Evolutionary conservation across 2,888 invertebrate species (phyloP).

Genomic region (Drosophila sordidapex): DNA sequence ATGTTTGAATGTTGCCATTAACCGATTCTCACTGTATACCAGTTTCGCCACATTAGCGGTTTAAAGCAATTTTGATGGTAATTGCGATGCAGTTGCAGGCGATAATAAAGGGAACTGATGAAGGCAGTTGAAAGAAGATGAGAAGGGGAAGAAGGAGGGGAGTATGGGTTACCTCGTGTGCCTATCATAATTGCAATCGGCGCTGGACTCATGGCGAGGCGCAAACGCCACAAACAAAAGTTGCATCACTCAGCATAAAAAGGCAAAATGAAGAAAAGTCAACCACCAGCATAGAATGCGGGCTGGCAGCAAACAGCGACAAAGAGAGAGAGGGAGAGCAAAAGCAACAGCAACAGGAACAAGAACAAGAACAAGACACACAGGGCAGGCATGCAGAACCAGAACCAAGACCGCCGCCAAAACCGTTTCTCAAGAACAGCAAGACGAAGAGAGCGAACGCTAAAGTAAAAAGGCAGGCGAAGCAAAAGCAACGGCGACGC

Average conservation of each 20-base stretch:
- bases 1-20: constrained; percentile 12
- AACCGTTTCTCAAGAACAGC: constrained; percentile 54
- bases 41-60: constrained; percentile 30
- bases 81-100: constrained; percentile 50
- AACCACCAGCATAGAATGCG: constrained; percentile 84
- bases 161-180: constrained; percentile 37
- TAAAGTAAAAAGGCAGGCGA: constrained; percentile 33
- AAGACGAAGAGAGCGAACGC: constrained; percentile 25
- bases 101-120: constrained; percentile 37
- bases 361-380: constrained; percentile 30
- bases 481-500: constrained; percentile 31
- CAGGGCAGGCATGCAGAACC: constrained; percentile 56
- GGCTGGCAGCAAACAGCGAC: constrained; percentile 51
- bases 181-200: constrained; percentile 59
- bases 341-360: constrained; percentile 19
- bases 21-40: constrained; percentile 21
- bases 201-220: constrained; percentile 24
- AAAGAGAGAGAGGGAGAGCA: constrained; percentile 19
- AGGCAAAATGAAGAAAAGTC: constrained; percentile 76
- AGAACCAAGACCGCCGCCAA: constrained; percentile 41
- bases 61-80: constrained; percentile 51
- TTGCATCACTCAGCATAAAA: constrained; percentile 76
- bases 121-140: neutral
- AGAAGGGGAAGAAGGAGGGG: constrained; percentile 1
- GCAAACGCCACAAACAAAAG: constrained; percentile 59